A percentile compares a stretch with the other conserved stretches of the same genome.
These are phyloP conservation scores for Samia ricini DNA, from an alignment of 1,140 invertebrate species.

Conservation along the genomic window DNA sequence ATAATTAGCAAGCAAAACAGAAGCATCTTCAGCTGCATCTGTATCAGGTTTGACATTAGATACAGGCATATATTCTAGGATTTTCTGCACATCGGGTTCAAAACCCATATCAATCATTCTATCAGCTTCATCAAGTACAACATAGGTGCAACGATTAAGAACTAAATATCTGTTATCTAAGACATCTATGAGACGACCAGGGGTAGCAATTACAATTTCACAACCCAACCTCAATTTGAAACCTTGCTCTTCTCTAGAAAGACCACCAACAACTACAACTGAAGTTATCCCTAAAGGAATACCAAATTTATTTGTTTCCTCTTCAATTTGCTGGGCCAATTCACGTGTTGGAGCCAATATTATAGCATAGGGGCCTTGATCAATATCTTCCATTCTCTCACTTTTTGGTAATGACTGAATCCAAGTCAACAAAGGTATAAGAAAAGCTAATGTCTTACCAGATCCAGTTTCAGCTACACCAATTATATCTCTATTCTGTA, in stretches of 20 bases:
- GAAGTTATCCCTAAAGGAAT: constrained; percentile 96
- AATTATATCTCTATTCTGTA: constrained; percentile 99
- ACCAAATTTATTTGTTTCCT: constrained; percentile 99
- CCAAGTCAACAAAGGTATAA: constrained; percentile 98
- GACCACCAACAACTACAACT: constrained; percentile 98
- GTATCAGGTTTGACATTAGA: constrained; percentile 99
- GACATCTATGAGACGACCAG: constrained; percentile 99
- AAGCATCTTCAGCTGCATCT: constrained; percentile 98
- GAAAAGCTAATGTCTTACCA: constrained; percentile 98
- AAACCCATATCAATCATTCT: constrained; percentile 99
- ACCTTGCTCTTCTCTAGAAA: constrained; percentile 98
- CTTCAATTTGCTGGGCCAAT: constrained; percentile 99
- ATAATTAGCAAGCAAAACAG: constrained; percentile 94
- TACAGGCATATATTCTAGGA: constrained; percentile 98
- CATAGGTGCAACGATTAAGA: constrained; percentile 96
- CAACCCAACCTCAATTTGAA: constrained; percentile 97
- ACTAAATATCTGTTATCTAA: constrained; percentile 99
- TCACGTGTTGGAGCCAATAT: constrained; percentile 99
- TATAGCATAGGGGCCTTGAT: constrained; percentile 99
- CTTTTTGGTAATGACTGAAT: constrained; percentile 98
- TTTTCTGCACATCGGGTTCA: constrained; percentile 98
- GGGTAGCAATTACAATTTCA: constrained; percentile 99
- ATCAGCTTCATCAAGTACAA: constrained; percentile 97
- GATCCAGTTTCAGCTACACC: constrained; percentile 99
- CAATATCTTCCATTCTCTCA: constrained; percentile 93